phyloP scores from a whole-genome alignment of 2,888 invertebrate genomes.

The Podabrus alpinus region DNA sequence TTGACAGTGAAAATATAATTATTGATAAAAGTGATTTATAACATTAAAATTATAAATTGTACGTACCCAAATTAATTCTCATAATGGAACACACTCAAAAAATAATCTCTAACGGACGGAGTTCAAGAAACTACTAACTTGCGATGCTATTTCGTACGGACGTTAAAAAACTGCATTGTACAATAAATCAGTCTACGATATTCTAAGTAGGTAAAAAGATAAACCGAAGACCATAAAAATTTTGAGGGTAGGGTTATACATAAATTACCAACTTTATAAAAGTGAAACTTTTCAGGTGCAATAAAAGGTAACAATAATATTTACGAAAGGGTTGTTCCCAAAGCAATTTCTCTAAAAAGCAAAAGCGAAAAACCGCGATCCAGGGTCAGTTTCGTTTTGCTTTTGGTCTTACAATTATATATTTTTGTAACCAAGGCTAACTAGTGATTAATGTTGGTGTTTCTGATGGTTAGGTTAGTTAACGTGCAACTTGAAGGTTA shows the following conservation, averaged over 20 bases:
- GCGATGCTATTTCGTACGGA: background rate
- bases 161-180: slow-evolving; percentile 5
- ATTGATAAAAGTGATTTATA: background rate
- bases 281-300: slow-evolving; percentile 48
- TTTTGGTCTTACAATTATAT: slow-evolving; percentile 1
- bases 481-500: background rate
- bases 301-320: slow-evolving; percentile 41
- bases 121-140: slow-evolving; percentile 8
- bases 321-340: slow-evolving; percentile 17
- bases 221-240: slow-evolving; percentile 14
- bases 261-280: slow-evolving; percentile 30
- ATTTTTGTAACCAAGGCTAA: slow-evolving; percentile 30
- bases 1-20: slow-evolving; percentile 51
- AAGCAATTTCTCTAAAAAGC: slow-evolving; percentile 26
- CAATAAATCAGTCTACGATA: background rate
- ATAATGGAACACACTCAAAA: background rate
- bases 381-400: slow-evolving; percentile 49
- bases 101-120: background rate
- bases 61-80: background rate
- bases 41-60: background rate
- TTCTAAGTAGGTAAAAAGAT: background rate
- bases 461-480: slow-evolving; percentile 15
- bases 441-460: slow-evolving; percentile 38
- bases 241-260: slow-evolving; percentile 25
- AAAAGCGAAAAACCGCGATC: slow-evolving; percentile 50